Conservation (phyloP, 1,140 invertebrate species). For the Notospermus geniculatus region DNA sequence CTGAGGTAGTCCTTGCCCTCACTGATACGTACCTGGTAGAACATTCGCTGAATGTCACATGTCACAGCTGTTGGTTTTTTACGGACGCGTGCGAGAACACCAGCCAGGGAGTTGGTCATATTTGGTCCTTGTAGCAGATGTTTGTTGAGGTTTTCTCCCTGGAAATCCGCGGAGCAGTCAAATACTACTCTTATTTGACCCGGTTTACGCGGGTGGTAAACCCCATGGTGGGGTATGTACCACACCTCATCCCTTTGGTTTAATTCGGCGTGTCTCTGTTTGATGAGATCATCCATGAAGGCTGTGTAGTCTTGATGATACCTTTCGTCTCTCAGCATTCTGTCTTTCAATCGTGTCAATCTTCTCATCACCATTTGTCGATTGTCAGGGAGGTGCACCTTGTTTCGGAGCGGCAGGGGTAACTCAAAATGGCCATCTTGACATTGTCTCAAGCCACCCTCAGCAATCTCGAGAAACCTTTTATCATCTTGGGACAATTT, state of each 20-base stretch:
- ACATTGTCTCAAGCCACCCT: too few relatives aligned
- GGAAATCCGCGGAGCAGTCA: conserved; percentile 9
- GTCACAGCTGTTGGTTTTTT: conserved; percentile 15
- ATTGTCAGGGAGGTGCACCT: background rate
- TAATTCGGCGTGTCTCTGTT: conserved; percentile 16
- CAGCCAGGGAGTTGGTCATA: conserved; percentile 41
- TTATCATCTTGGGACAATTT: background rate
- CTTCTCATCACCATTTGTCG: too few relatives aligned
- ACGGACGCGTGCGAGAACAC: conserved; percentile 28
- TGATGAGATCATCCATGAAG: conserved; percentile 20
- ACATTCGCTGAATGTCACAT: conserved; percentile 24
- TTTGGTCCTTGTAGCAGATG: conserved; percentile 38
- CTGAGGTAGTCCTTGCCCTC: conserved; percentile 21
- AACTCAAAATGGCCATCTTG: background rate
- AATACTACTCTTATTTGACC: background rate
- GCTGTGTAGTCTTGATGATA: background rate
- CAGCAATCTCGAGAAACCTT: background rate
- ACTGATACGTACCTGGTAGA: conserved; percentile 15
- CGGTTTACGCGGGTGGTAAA: conserved; percentile 20
- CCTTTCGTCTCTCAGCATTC: background rate
- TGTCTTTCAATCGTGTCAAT: background rate
- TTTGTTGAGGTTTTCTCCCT: conserved; percentile 33
- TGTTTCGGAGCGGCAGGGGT: background rate
- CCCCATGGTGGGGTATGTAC: conserved; percentile 24
- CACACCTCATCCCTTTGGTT: conserved; percentile 2